Base-by-base conservation (phyloP, 2,113 vertebrate genomes). In the Corythaixoides concolor region DNA sequence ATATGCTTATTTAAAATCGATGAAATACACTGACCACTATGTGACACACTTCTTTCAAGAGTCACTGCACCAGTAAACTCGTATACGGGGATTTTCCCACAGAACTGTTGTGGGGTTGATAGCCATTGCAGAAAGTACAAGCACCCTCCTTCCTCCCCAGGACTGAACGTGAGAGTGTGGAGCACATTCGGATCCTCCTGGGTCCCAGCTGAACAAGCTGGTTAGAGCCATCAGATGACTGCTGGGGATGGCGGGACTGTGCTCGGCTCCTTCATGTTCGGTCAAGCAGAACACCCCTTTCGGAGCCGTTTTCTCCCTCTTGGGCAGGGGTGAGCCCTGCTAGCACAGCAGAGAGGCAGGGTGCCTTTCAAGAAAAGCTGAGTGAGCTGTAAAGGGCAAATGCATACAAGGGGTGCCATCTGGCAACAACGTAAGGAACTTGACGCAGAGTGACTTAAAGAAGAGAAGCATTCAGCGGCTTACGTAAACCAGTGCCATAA, bases 61-160 rank as follows among this genome's bases (percentile, higher is more conserved):
- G 20, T 8, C 3, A 1, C 1, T 68, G 30, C 16, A 8, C 15
- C 56, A 30, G 32, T 39, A 50, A 55, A 19, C 15, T 81, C 0
- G 0, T 6, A 8, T 1, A 10, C 3, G 15, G 23, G 22, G 21
- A 1, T 22, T 43, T 68, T 56, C 50, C 53, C 45, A 35, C 20
- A 49, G n/a, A 73, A 69, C 3, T 6, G 33, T 63, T 21, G 14
- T 2, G 14, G 16, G 8, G 43, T 43, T 0, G 0, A n/a, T 2
- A 47, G 19, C 16, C 16, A 22, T 3, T 43, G 28, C 1, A 39
- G 60, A 70, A 89, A 76, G n/a, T 6, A 37, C 4, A 6, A 47
- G 35, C 1, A 3, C 5, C 49, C 45, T 37, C 28, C 20, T 75
- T 69, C 67, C 73, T 30, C 16, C 30, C 45, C 63, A 55, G 6